Evolutionary conservation across 2,888 invertebrate genomes (phyloP).

Genomic region (Sympetrum striolatum): DNA sequence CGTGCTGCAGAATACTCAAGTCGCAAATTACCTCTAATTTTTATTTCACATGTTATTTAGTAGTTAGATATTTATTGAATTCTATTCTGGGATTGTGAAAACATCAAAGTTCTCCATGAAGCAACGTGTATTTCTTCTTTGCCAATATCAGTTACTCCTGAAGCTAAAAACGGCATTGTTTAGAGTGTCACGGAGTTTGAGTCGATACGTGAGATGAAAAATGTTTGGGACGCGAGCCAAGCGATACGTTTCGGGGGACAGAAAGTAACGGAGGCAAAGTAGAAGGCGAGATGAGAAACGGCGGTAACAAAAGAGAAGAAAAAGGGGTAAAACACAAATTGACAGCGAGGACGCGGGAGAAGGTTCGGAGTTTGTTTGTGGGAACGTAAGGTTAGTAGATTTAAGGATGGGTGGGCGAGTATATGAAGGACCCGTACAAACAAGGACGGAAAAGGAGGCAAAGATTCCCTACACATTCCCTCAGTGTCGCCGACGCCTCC

Average conservation of each 20-base stretch:
- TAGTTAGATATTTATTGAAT: too few relatives aligned
- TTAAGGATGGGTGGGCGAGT: neutral
- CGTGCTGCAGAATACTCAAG: too few relatives aligned
- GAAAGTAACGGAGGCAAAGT: too few relatives aligned
- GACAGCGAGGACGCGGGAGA: neutral
- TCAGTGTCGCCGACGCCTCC: neutral
- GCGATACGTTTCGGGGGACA: too few relatives aligned
- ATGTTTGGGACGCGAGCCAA: too few relatives aligned
- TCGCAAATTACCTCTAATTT: too few relatives aligned
- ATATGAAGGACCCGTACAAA: neutral
- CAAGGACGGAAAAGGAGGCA: neutral
- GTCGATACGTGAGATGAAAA: neutral
- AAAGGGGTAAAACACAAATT: slow-evolving; percentile 28
- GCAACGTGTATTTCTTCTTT: too few relatives aligned
- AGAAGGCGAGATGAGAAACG: neutral
- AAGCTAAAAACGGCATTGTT: too few relatives aligned
- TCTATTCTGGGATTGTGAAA: too few relatives aligned
- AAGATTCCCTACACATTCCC: neutral
- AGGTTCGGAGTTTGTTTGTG: neutral
- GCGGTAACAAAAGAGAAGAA: slow-evolving; percentile 15
- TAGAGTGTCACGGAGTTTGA: neutral
- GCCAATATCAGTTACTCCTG: too few relatives aligned
- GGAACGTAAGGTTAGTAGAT: slow-evolving; percentile 20
- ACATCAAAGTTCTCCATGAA: too few relatives aligned
- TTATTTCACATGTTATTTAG: too few relatives aligned